These are phyloP conservation scores for Otolemur garnettii DNA, from an alignment of 2,113 vertebrate species.

Conservation along the genomic window DNA sequence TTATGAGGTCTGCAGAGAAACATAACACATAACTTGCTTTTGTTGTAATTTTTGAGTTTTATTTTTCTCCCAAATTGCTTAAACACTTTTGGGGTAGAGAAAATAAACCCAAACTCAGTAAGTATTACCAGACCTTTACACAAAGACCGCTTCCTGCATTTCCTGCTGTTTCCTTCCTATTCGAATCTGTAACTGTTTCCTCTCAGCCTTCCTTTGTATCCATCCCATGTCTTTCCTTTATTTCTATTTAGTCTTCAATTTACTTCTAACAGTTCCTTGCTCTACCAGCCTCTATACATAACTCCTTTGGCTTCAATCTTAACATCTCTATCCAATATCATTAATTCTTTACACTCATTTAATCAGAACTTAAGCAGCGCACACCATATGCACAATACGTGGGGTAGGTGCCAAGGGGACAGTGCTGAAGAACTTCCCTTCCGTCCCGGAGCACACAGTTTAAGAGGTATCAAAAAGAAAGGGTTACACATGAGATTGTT, in stretches of 20 bases:
- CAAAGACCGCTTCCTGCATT: background rate
- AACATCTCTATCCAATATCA: background rate
- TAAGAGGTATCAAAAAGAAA: background rate
- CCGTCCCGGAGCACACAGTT: background rate
- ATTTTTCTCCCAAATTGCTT: constrained; percentile 59
- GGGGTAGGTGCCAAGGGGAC: background rate
- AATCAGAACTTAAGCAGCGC: background rate
- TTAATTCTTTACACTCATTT: background rate
- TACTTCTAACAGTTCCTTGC: background rate
- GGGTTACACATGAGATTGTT: background rate
- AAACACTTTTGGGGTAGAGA: constrained; percentile 57
- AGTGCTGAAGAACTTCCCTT: background rate
- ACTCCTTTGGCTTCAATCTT: background rate
- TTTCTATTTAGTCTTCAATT: background rate
- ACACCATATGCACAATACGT: background rate
- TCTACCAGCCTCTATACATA: background rate
- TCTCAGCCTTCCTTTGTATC: background rate
- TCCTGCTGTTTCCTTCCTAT: background rate
- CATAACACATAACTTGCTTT: constrained; percentile 71
- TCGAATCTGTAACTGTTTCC: background rate
- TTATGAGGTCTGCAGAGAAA: constrained; percentile 78
- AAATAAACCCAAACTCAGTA: constrained; percentile 35
- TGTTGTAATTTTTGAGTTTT: constrained; percentile 66
- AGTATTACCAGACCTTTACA: background rate
- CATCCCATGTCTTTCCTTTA: background rate